These are phyloP conservation scores for Endotricha flammealis DNA, from an alignment of 2,888 invertebrate genomes.

Conservation along the genomic window DNA sequence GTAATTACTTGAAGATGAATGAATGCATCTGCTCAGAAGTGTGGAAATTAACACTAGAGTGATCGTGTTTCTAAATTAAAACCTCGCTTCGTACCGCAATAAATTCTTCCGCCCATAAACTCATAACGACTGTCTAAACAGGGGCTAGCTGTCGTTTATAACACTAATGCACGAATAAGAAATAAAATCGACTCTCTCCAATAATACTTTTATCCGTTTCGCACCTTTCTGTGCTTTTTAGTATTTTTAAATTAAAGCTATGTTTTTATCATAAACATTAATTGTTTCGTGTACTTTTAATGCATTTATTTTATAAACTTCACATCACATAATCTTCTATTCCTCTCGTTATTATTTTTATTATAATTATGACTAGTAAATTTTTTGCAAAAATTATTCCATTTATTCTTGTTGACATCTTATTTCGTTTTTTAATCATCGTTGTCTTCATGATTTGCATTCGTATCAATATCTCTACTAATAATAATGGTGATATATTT, in stretches of 20 bases:
- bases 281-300: too few species aligned
- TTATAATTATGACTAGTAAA: too few species aligned
- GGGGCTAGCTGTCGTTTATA: constrained; percentile 65
- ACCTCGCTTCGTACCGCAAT: constrained; percentile 54
- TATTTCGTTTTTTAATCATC: too few species aligned
- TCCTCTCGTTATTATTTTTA: too few species aligned
- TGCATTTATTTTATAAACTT: too few species aligned
- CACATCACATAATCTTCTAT: too few species aligned
- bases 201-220: constrained; percentile 41
- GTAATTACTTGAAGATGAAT: constrained; percentile 12
- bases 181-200: constrained; percentile 37
- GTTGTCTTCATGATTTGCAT: too few species aligned
- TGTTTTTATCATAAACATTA: background rate
- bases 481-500: too few species aligned
- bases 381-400: too few species aligned
- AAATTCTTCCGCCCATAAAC: constrained; percentile 70
- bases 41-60: constrained; percentile 64
- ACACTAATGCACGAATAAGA: constrained; percentile 54
- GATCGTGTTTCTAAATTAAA: constrained; percentile 71
- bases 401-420: too few species aligned
- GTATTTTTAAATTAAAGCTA: constrained; percentile 2
- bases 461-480: too few species aligned
- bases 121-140: constrained; percentile 72
- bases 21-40: constrained; percentile 35
- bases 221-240: constrained; percentile 25